Base-by-base conservation (phyloP, 2,113 vertebrate species). In the Cyprinodon brontotheroides region DNA sequence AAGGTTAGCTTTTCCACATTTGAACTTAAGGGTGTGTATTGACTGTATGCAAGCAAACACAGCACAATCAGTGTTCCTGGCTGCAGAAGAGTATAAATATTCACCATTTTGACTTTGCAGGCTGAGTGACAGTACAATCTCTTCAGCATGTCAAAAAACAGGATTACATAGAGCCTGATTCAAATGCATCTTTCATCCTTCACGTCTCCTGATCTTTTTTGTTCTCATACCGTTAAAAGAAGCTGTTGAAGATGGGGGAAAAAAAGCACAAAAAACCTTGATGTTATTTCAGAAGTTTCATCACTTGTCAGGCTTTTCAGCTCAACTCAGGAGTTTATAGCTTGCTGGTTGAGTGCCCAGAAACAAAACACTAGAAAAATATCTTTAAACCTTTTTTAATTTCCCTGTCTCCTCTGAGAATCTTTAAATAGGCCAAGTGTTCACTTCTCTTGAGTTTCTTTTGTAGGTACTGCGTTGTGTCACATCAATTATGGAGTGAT, bases 401-500 rank as follows among this genome's bases (percentile, higher is more conserved):
- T 77, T 78, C 81, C 41, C 29, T 66, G 68, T 78, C 80, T 87
- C 89, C 81, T 68, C 70, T 11, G 85, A 88, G 90, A 86, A 82
- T 85, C 80, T 87, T 73, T 86, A 93, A 89, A 91, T 92, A 90
- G 90, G 89, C 76, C 89, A 83, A 85, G 87, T 86, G 72, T 90
- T 89, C 76, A 65, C 89, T 88, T 86, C 89, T 87, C 81, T 74
- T n/a, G 72, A 85, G 80, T 83, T 90, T 86, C 77, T 84, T 75
- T 81, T 40, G 83, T 81, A 43, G 50, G 22, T 71, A 77, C 81
- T 78, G 80, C 68, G 88, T 85, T 81, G 78, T 86, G 79, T 87
- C 90, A 86, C 89, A 90, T 92, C 87, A 92, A 92, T 93, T 91
- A 92, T 92, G 68, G 86, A 90, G 87, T 38, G 29, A 88, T 80